phyloP scores from a whole-genome alignment of 1,140 invertebrate species.

The Paralvinella palmiformis region DNA sequence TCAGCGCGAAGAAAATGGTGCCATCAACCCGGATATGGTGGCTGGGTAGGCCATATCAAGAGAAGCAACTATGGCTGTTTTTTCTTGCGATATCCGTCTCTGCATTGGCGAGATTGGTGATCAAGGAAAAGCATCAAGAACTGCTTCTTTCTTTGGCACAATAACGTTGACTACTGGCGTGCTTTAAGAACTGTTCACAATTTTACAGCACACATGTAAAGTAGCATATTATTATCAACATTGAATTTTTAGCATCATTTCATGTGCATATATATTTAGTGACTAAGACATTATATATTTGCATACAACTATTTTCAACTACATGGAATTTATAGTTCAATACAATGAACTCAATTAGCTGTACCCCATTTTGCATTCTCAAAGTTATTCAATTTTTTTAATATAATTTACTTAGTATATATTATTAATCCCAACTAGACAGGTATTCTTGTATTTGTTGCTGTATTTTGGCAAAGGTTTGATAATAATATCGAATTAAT shows the following conservation, averaged over 20 bases:
- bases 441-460: not conserved
- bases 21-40: not conserved
- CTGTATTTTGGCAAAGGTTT: not conserved
- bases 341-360: constrained; percentile 5
- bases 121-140: constrained; percentile 2
- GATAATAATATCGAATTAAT: not conserved
- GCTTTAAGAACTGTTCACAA: not conserved
- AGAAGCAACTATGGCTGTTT: not conserved
- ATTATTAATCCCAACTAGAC: too few species aligned
- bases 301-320: not conserved
- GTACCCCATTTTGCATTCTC: too few species aligned
- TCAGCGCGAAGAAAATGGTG: not conserved
- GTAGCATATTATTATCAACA: constrained; percentile 1
- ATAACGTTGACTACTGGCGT: not conserved
- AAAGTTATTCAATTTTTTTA: too few species aligned
- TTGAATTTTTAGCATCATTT: not conserved
- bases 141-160: constrained; percentile 1
- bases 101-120: not conserved
- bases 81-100: not conserved
- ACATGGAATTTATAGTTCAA: not conserved
- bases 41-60: constrained; percentile 5
- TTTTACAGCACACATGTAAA: not conserved
- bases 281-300: too few species aligned
- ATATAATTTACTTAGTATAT: too few species aligned
- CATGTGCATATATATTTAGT: too few species aligned